These are phyloP conservation scores for Agrilus cyanescens DNA, from an alignment of 2,888 invertebrate genomes.

Conservation along the genomic window DNA sequence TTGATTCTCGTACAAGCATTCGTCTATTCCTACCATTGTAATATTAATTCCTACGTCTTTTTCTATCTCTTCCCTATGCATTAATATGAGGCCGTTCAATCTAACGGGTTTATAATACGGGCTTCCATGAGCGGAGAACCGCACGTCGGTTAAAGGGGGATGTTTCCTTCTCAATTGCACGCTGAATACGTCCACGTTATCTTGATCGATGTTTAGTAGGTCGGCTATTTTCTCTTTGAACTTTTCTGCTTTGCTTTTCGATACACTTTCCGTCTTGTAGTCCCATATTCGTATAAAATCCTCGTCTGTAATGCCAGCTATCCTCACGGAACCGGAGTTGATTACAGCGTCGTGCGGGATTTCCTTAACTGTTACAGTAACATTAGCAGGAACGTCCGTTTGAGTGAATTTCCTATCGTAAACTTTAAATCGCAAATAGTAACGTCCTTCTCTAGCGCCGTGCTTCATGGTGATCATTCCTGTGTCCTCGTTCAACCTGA, in stretches of 20 bases:
- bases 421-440: conserved; percentile 72
- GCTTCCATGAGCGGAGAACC: conserved; percentile 91
- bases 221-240: conserved; percentile 81
- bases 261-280: conserved; percentile 73
- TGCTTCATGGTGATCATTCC: conserved; percentile 95
- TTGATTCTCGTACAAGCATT: conserved; percentile 88
- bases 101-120: conserved; percentile 91
- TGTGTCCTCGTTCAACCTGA: conserved; percentile 79
- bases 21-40: conserved; percentile 96
- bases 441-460: conserved; percentile 79
- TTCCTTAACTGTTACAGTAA: conserved; percentile 86
- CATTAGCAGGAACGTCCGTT: conserved; percentile 91
- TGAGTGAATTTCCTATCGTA: conserved; percentile 92
- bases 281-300: conserved; percentile 94
- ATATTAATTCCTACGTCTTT: conserved; percentile 90
- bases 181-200: conserved; percentile 93
- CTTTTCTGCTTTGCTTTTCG: conserved; percentile 78
- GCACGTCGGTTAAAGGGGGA: conserved; percentile 81
- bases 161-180: conserved; percentile 80
- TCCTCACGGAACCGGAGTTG: conserved; percentile 88
- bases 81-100: conserved; percentile 85
- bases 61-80: conserved; percentile 90
- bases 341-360: conserved; percentile 92
- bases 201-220: conserved; percentile 70
- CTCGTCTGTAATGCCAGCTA: conserved; percentile 90